Base-by-base conservation (phyloP, 2,888 invertebrate genomes). In the Taenaris catops region DNA sequence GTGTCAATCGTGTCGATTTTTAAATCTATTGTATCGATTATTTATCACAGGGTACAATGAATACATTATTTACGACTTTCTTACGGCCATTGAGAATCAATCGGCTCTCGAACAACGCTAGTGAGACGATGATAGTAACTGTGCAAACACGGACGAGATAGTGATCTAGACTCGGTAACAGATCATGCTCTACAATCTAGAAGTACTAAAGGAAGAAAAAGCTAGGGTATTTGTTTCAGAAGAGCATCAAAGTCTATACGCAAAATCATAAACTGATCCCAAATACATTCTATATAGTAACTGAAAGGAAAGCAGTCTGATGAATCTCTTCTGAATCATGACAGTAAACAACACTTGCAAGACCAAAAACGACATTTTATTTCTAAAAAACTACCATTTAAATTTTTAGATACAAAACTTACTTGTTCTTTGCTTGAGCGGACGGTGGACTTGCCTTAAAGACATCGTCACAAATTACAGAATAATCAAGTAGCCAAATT, bases 51-150 rank as follows among this genome's bases (percentile, higher is more conserved):
- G 16, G 20, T 21, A 44, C 45, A 51, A 78, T 79, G 80, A 79
- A 80, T 80, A 80, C 80, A 80, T 80, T 72, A 51, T 73, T 69
- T 72, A 75, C 67, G 42, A 38, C 32, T 25, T 25, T 10, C 32
- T 29, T 17, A 36, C 34, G 25, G 43, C 34, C 9, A 24, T 31
- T 31, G 34, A n/a, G n/a, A 34, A 16, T 19, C n/a, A n/a, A 38
- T 44, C 44, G 49, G 48, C 28, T 34, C 8, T 21, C 16, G 14
- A 14, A n/a, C n/a, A 28, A 31, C 34, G 29, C 37, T 27, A 27
- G 31, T 32, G 39, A 40, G 45, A 35, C 44, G 39, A 35, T 18
- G 38, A 31, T 11, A 26, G 39, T 48, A 49, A n/a, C 25, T 32
- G 39, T 44, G 44, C 35, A 32, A 16, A 34, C n/a, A 29, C 25